These are phyloP conservation scores for Drosophila dunni DNA, from an alignment of 1,140 invertebrate genomes.

Conservation along the genomic window DNA sequence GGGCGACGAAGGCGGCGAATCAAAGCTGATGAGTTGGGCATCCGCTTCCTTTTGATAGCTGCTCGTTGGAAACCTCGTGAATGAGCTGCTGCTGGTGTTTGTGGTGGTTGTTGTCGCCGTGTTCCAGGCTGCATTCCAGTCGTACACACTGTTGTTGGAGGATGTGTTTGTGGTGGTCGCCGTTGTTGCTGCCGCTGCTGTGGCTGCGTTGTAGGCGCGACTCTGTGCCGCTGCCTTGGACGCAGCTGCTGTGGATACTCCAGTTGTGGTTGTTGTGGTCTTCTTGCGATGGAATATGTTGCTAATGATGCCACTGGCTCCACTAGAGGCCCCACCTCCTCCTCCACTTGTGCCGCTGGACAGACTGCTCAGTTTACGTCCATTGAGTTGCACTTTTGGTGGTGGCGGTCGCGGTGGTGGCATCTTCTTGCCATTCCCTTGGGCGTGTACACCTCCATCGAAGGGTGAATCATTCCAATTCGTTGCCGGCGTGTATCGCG, in stretches of 20 bases:
- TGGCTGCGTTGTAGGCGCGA: conserved; percentile 85
- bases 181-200: conserved; percentile 58
- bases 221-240: conserved; percentile 84
- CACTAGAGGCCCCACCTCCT: background rate
- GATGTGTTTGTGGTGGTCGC: background rate
- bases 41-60: conserved; percentile 46
- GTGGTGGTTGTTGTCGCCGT: conserved; percentile 49
- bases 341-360: conserved; percentile 4
- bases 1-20: conserved; percentile 89
- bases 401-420: conserved; percentile 81
- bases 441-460: conserved; percentile 17
- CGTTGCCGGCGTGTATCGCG: conserved; percentile 78
- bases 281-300: conserved; percentile 82
- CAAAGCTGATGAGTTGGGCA: conserved; percentile 87
- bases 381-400: conserved; percentile 71
- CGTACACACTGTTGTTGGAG: conserved; percentile 30
- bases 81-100: background rate
- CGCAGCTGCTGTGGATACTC: conserved; percentile 38
- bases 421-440: conserved; percentile 63
- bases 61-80: conserved; percentile 19
- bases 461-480: conserved; percentile 81
- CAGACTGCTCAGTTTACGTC: conserved; percentile 39
- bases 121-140: conserved; percentile 78
- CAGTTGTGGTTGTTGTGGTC: conserved; percentile 43
- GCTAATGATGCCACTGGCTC: conserved; percentile 78